These are phyloP conservation scores for Ophion costatus DNA, from an alignment of 2,888 invertebrate genomes.

Conservation along the genomic window DNA sequence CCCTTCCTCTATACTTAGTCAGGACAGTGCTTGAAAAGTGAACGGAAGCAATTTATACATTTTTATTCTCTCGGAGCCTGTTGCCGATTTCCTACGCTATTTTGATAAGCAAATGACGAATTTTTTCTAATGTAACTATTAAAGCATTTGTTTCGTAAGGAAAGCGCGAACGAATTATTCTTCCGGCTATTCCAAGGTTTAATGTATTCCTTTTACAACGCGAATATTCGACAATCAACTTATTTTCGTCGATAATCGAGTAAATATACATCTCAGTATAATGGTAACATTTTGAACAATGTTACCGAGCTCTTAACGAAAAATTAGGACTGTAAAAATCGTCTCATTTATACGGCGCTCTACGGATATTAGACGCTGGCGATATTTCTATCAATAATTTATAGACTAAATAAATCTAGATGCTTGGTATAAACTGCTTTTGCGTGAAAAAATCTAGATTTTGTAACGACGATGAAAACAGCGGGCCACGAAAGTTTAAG, in stretches of 20 bases:
- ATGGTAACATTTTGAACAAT: too few relatives aligned
- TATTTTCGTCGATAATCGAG: too few relatives aligned
- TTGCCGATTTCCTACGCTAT: neutral
- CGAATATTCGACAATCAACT: too few relatives aligned
- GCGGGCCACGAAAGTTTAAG: too few relatives aligned
- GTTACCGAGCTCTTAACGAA: too few relatives aligned
- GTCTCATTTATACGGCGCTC: too few relatives aligned
- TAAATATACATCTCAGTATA: too few relatives aligned
- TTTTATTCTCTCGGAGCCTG: slow-evolving; percentile 17
- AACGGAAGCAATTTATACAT: neutral
- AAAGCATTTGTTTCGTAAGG: neutral
- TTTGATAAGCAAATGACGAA: neutral
- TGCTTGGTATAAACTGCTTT: too few relatives aligned
- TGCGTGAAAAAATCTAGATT: too few relatives aligned
- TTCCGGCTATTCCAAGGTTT: neutral
- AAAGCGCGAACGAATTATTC: neutral
- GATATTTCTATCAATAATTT: neutral
- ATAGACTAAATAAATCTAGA: neutral
- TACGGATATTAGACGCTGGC: neutral
- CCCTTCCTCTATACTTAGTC: slow-evolving; percentile 67
- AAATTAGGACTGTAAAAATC: too few relatives aligned
- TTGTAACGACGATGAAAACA: too few relatives aligned
- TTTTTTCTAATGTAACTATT: neutral
- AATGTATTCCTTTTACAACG: too few relatives aligned
- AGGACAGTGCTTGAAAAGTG: slow-evolving; percentile 62